phyloP scores from a whole-genome alignment of 23 tunicate species.

The Trididemnum nubilum region DNA sequence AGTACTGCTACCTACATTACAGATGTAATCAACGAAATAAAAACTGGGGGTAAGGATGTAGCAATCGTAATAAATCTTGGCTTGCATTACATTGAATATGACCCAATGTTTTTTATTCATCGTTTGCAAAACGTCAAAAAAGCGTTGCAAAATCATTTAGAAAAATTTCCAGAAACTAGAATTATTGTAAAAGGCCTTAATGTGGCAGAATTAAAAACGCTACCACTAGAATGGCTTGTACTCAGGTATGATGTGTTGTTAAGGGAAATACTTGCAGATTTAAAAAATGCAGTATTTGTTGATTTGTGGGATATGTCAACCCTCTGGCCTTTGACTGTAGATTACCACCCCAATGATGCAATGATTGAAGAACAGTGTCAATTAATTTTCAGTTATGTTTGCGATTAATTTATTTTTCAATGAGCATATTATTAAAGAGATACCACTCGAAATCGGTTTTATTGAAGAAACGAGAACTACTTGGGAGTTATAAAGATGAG shows the following conservation, averaged over 20 bases:
- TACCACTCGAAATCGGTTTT: too few relatives aligned
- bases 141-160: conserved; percentile 5
- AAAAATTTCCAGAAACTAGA: conserved; percentile 24
- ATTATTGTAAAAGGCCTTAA: conserved; percentile 34
- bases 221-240: conserved; percentile 21
- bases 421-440: too few relatives aligned
- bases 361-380: conserved; percentile 8
- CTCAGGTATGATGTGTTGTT: conserved; percentile 17
- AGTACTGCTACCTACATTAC: conserved; percentile 43
- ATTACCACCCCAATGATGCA: conserved; percentile 11
- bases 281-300: neutral
- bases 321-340: conserved; percentile 7
- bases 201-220: neutral
- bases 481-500: too few relatives aligned
- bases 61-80: conserved; percentile 36
- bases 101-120: conserved; percentile 20
- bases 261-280: conserved; percentile 3
- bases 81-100: conserved; percentile 17
- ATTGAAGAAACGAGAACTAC: too few relatives aligned
- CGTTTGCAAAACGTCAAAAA: conserved; percentile 20
- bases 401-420: too few relatives aligned
- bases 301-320: conserved; percentile 52
- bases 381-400: conserved; percentile 24
- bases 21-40: conserved; percentile 31
- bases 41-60: conserved; percentile 42